A percentile compares a stretch with the other conserved stretches of the same genome.
Evolutionary conservation across 2,888 invertebrate genomes (phyloP).

Genomic region (Allophyes oxyacanthae): DNA sequence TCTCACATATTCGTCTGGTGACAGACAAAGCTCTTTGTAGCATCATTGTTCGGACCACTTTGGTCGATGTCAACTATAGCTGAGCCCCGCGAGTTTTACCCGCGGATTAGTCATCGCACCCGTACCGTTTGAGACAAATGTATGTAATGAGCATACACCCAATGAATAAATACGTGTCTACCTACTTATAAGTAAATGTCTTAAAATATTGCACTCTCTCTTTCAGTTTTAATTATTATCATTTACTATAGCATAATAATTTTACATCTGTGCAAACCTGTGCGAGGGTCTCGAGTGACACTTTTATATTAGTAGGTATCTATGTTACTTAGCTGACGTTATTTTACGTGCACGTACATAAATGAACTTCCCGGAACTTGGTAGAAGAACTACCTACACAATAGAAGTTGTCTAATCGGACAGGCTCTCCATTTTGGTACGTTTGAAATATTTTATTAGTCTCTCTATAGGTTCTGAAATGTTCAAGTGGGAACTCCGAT

Average conservation of each 20-base stretch:
- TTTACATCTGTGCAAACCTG: slow-evolving; percentile 53
- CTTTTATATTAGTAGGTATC: slow-evolving; percentile 7
- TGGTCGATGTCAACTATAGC: slow-evolving; percentile 48
- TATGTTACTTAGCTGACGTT: slow-evolving; percentile 41
- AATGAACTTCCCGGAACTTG: slow-evolving; percentile 49
- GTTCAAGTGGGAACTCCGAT: slow-evolving; percentile 17
- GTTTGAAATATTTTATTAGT: slow-evolving; percentile 20
- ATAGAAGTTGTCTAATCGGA: slow-evolving; percentile 37
- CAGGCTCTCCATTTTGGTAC: slow-evolving; percentile 6
- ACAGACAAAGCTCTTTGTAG: slow-evolving; percentile 75
- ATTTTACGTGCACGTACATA: slow-evolving; percentile 49
- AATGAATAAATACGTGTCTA: slow-evolving; percentile 33
- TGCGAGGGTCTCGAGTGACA: slow-evolving; percentile 14
- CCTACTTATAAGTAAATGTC: slow-evolving; percentile 3
- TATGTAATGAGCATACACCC: slow-evolving; percentile 24
- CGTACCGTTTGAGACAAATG: slow-evolving; percentile 35
- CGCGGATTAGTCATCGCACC: slow-evolving; percentile 56
- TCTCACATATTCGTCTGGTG: slow-evolving; percentile 73
- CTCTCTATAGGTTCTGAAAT: slow-evolving; percentile 17
- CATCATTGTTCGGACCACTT: slow-evolving; percentile 67
- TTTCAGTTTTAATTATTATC: slow-evolving; percentile 18
- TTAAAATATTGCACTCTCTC: slow-evolving; percentile 27
- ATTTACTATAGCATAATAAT: slow-evolving; percentile 23
- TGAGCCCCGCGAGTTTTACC: slow-evolving; percentile 46
- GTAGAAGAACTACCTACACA: slow-evolving; percentile 13